Evolutionary conservation across 2,113 vertebrate genomes (phyloP).

Genomic region (Phaethon lepturus): DNA sequence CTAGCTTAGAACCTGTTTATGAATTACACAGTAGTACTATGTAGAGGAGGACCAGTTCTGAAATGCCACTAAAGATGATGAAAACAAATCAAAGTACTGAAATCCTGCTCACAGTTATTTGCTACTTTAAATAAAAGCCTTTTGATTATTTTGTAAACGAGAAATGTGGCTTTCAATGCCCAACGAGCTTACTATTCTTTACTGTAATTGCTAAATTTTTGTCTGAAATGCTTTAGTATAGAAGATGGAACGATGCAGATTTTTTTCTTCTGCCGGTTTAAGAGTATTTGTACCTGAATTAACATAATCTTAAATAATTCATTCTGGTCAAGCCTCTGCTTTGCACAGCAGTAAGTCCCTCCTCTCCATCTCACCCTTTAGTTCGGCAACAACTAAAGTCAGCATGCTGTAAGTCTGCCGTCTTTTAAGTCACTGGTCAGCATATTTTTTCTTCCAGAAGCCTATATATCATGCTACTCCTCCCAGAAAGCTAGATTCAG

Average conservation of each 20-base stretch:
- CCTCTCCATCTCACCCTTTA: not conserved
- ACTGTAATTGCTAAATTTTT: not conserved
- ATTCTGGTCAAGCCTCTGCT: not conserved
- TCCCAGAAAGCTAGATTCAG: not conserved
- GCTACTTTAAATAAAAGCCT: not conserved
- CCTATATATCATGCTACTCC: not conserved
- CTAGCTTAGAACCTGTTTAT: not conserved
- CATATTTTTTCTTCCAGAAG: not conserved
- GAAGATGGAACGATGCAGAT: not conserved
- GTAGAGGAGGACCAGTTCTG: not conserved
- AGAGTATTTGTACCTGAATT: conserved; percentile 19
- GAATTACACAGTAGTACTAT: not conserved
- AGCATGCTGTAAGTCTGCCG: not conserved
- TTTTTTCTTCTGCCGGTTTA: not conserved
- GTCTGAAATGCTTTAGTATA: not conserved
- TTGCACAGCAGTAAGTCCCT: not conserved
- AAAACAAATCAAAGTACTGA: not conserved
- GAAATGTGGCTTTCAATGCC: not conserved
- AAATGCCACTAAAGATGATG: not conserved
- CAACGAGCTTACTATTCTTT: not conserved
- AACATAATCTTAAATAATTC: conserved; percentile 17
- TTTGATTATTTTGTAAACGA: not conserved
- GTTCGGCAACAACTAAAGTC: not conserved
- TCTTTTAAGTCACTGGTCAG: not conserved
- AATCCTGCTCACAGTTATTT: not conserved